Evolutionary conservation across 35 echinoderm and acorn worm genomes (phyloP).

Genomic region (Diadema setosum): DNA sequence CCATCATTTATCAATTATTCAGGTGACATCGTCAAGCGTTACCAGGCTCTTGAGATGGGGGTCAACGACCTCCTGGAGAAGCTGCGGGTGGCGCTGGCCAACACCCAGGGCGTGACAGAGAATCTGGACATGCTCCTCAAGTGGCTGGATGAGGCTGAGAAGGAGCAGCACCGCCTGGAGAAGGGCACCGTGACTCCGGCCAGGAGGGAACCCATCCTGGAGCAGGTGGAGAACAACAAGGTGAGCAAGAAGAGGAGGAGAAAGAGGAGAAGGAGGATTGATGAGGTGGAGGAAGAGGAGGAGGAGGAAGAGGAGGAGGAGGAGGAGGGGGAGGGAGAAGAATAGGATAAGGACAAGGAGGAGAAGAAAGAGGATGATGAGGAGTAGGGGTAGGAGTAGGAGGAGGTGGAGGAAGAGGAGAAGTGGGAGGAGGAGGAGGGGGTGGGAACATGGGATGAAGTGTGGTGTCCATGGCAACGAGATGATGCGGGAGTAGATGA

Average conservation of each 20-base stretch:
- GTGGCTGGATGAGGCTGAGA: constrained; percentile 93
- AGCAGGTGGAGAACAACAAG: constrained; percentile 85
- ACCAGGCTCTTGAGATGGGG: constrained; percentile 67
- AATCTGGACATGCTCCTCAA: constrained; percentile 84
- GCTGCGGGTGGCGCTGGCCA: constrained; percentile 67
- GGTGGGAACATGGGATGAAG: neutral
- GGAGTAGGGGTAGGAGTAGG: neutral
- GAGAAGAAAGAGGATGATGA: neutral
- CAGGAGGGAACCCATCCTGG: constrained; percentile 74
- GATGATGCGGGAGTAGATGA: too few species aligned
- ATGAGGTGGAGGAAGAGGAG: neutral
- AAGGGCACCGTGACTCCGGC: constrained; percentile 77
- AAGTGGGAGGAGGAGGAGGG: neutral
- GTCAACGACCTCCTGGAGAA: constrained; percentile 73
- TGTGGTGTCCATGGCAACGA: too few species aligned
- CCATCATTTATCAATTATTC: too few species aligned
- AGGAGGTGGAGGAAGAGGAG: neutral
- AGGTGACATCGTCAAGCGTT: constrained; percentile 70
- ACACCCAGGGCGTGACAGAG: constrained; percentile 83
- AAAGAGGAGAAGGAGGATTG: neutral
- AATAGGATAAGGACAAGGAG: constrained; percentile 45
- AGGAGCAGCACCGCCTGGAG: constrained; percentile 71
- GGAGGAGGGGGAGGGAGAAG: neutral
- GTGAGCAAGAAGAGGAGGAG: constrained; percentile 1
- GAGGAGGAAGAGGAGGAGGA: neutral